These are phyloP conservation scores for Bemisia tabaci DNA, from an alignment of 1,140 invertebrate genomes.

Conservation along the genomic window DNA sequence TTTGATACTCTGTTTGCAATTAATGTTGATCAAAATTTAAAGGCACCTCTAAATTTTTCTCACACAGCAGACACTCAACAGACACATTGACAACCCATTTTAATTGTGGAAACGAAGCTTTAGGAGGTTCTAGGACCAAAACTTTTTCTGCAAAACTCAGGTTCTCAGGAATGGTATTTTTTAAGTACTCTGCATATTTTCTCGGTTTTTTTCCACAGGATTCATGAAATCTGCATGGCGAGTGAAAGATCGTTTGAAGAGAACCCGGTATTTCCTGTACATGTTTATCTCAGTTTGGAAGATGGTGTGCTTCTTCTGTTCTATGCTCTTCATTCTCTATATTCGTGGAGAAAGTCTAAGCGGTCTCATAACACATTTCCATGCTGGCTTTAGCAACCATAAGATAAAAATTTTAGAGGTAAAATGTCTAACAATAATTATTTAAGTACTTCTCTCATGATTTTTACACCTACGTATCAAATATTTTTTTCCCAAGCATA, in stretches of 20 bases:
- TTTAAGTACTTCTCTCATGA: too few species aligned
- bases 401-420: slow-evolving; percentile 65
- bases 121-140: too few species aligned
- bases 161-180: too few species aligned
- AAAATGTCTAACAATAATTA: slow-evolving; percentile 18
- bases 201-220: slow-evolving; percentile 33
- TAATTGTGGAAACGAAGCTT: too few species aligned
- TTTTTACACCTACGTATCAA: too few species aligned
- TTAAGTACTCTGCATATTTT: slow-evolving; percentile 6
- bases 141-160: too few species aligned
- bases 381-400: slow-evolving; percentile 57
- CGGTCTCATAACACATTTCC: slow-evolving; percentile 62
- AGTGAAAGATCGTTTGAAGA: slow-evolving; percentile 64
- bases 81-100: too few species aligned
- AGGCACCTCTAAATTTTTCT: too few species aligned
- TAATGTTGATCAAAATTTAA: too few species aligned
- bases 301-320: slow-evolving; percentile 61
- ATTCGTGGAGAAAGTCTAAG: slow-evolving; percentile 59
- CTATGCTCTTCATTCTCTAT: slow-evolving; percentile 54
- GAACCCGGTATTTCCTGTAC: slow-evolving; percentile 75
- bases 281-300: slow-evolving; percentile 83
- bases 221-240: slow-evolving; percentile 63
- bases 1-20: too few species aligned
- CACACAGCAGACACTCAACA: too few species aligned
- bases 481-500: too few species aligned